Evolutionary conservation across 2,888 invertebrate genomes (phyloP).

Genomic region (Hesperia comma): DNA sequence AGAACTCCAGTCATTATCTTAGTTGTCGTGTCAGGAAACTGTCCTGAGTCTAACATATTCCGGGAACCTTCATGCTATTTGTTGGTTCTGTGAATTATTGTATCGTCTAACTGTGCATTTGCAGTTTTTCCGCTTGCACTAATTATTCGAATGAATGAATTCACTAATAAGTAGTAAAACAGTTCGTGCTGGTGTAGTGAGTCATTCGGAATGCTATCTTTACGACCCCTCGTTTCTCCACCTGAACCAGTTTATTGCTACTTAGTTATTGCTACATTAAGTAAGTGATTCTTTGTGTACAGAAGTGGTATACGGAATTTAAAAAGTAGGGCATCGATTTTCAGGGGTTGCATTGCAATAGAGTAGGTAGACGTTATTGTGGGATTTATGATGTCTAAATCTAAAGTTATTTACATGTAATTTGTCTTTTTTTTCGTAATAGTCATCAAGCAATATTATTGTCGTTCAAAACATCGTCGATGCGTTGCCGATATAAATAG

Average conservation of each 20-base stretch:
- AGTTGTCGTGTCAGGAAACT: neutral
- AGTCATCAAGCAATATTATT: too few relatives aligned
- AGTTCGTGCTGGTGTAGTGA: neutral
- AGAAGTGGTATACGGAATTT: neutral
- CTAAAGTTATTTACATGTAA: too few relatives aligned
- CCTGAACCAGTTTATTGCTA: neutral
- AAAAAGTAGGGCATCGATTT: neutral
- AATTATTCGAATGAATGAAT: slow-evolving; percentile 2
- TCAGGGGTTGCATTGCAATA: too few relatives aligned
- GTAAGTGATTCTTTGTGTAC: neutral
- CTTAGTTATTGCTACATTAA: neutral
- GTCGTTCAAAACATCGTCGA: too few relatives aligned
- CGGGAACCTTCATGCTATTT: neutral
- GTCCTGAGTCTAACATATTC: too few relatives aligned
- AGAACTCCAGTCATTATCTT: neutral
- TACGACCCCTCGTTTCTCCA: slow-evolving; percentile 8
- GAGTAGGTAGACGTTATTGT: too few relatives aligned
- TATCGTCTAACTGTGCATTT: neutral
- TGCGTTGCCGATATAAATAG: too few relatives aligned
- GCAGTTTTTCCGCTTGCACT: neutral
- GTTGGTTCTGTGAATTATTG: neutral
- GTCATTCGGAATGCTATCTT: slow-evolving; percentile 13
- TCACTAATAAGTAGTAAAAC: neutral
- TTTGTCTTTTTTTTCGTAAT: too few relatives aligned
- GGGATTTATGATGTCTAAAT: too few relatives aligned